Evolutionary conservation across 2,797 vertebrate species (phyloP).

Genomic region (Danio albolineatus): DNA sequence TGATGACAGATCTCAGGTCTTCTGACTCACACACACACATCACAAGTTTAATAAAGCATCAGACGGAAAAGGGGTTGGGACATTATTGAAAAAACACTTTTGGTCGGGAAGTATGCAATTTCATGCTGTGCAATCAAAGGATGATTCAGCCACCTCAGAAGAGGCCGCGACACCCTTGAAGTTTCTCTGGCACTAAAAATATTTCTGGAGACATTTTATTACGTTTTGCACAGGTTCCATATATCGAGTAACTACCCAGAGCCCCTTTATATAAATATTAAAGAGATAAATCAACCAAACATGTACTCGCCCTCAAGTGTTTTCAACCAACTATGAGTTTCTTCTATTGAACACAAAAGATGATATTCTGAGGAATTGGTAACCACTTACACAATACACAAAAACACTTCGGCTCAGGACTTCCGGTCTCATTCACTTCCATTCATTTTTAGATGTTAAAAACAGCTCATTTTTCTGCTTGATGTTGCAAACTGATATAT

Average conservation of each 20-base stretch:
- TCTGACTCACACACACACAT: slow-evolving; percentile 29
- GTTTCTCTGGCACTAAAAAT: neutral
- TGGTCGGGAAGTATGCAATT: slow-evolving; percentile 6
- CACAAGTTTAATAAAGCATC: slow-evolving; percentile 35
- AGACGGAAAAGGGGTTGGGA: slow-evolving; percentile 2
- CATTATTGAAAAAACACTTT: slow-evolving; percentile 22
- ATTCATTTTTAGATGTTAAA: no score
- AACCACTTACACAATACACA: no score
- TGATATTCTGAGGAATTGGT: no score
- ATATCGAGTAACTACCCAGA: neutral
- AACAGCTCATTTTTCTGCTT: no score
- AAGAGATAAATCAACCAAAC: no score
- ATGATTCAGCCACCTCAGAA: slow-evolving; percentile 28
- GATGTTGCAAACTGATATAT: no score
- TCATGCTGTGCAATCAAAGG: slow-evolving; percentile 16
- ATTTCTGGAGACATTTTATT: neutral
- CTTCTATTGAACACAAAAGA: no score
- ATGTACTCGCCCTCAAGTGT: no score
- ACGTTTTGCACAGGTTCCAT: neutral
- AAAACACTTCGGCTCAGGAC: no score
- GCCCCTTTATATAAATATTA: neutral
- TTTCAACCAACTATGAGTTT: no score
- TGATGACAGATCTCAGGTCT: slow-evolving; percentile 27
- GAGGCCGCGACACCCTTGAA: neutral
- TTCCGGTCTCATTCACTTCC: no score